A percentile compares a stretch with the other conserved stretches of the same genome.
These are phyloP conservation scores for Sebastes minor DNA, from an alignment of 2,797 vertebrate genomes.

Conservation along the genomic window DNA sequence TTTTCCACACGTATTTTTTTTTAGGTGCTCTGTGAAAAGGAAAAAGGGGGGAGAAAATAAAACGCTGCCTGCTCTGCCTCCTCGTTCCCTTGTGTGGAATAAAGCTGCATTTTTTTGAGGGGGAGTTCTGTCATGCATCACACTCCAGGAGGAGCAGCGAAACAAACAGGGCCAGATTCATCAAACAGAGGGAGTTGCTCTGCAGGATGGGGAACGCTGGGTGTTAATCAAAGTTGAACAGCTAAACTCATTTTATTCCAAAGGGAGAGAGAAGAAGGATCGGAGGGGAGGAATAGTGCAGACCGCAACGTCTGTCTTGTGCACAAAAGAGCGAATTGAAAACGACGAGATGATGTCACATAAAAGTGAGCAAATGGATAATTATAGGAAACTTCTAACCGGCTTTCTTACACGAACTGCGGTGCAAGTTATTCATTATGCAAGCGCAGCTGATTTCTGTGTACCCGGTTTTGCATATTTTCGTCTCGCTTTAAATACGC, in stretches of 20 bases:
- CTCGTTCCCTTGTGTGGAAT: conserved; percentile 27
- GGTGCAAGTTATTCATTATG: conserved; percentile 52
- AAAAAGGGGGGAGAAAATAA: neutral
- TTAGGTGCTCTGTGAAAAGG: conserved; percentile 22
- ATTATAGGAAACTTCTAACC: neutral
- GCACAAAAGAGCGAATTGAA: conserved; percentile 1
- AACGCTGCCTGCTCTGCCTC: neutral
- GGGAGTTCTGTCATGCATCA: conserved; percentile 58
- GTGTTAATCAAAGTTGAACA: conserved; percentile 71
- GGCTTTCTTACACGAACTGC: conserved; percentile 9
- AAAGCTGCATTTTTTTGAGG: conserved; percentile 58
- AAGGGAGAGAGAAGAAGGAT: neutral
- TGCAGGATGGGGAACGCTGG: conserved; percentile 35
- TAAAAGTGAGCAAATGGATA: conserved; percentile 9
- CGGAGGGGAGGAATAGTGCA: neutral
- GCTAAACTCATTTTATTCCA: conserved; percentile 48
- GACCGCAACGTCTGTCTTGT: neutral
- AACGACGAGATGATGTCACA: neutral
- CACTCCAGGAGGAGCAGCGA: conserved; percentile 48
- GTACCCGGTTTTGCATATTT: conserved; percentile 53
- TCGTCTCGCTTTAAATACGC: conserved; percentile 28
- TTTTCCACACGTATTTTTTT: conserved; percentile 33
- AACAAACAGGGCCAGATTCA: conserved; percentile 66
- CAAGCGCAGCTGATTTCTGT: conserved; percentile 32
- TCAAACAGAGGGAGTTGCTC: conserved; percentile 57